Evolutionary conservation across 1,140 invertebrate genomes (phyloP), one percentile per base, ranked within the genome.

Genomic region (Acromyrmex echinatior): DNA sequence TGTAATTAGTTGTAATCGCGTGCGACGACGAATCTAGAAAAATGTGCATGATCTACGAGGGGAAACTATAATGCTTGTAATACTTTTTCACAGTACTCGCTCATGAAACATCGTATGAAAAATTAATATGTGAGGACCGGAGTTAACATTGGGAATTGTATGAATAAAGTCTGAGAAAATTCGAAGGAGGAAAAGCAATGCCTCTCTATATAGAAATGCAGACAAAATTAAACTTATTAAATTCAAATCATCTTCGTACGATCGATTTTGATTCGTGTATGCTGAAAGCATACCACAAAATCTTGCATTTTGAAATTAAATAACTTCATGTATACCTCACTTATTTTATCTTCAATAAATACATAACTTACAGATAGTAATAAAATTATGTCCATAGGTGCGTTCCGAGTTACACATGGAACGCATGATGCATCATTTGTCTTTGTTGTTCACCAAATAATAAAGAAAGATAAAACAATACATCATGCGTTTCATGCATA

Each of bases 31-130:
- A 73, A 39, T 86, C 45, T 51, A 86, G 35, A 81, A 35, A 79
- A 68, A 60, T 86, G 85, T 81, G 77, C 62, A 28, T 81, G 77
- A 58, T 60, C 53, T 86, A 81, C 76, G 16, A 80, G 21, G 60
- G 49, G 45, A 45, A 51, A 76, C 31, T 84, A 70, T 58, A 87
- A 78, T 81, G 87, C 78, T 78, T 90, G 91, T 92, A 94, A 94
- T 92, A 93, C 94, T 94, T 94, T 94, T 94, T 93, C 94, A 94
- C 94, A 94, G 93, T 86, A 90, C 88, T 76, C 49, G 45, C 45
- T 76, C 70, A 49, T 53, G 35, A 84, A 71, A 81, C 35, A 28
- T 58, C 51, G 16, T 49, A 21, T 31, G 25, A 66, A 45, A 79
- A 18, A 79, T 51, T 81, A 35, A 70, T 39, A 25, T 58, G 28